A percentile compares a stretch with the other conserved stretches of the same genome.
phyloP scores from a whole-genome alignment of 2,888 invertebrate genomes.

The Drosophila borealis region DNA sequence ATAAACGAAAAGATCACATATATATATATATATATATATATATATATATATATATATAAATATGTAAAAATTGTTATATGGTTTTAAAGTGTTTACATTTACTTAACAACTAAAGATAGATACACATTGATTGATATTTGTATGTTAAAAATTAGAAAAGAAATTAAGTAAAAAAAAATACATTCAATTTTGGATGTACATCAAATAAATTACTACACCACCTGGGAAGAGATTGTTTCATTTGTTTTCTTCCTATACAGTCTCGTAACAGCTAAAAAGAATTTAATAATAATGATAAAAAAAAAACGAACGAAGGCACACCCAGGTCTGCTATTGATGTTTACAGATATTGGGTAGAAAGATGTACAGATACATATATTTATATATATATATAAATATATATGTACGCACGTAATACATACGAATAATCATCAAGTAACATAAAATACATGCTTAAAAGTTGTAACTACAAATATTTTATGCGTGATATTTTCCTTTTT shows the following conservation, averaged over 20 bases:
- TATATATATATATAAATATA: slow-evolving; percentile 3
- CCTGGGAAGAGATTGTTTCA: slow-evolving; percentile 44
- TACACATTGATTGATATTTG: slow-evolving; percentile 49
- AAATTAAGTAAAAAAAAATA: slow-evolving; percentile 56
- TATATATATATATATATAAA: slow-evolving; percentile 30
- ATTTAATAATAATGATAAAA: slow-evolving; percentile 16
- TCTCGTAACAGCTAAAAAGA: slow-evolving; percentile 42
- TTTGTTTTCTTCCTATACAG: slow-evolving; percentile 44
- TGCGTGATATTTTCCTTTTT: slow-evolving; percentile 37
- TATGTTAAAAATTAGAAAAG: slow-evolving; percentile 47
- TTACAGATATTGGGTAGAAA: slow-evolving; percentile 21
- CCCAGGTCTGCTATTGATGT: slow-evolving; percentile 31
- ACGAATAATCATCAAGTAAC: slow-evolving; percentile 44
- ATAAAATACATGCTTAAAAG: slow-evolving; percentile 57
- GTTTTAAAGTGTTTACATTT: slow-evolving; percentile 54
- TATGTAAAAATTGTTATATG: slow-evolving; percentile 44
- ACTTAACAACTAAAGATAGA: slow-evolving; percentile 51
- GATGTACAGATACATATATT: slow-evolving; percentile 39
- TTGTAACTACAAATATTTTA: slow-evolving; percentile 52
- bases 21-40: slow-evolving; percentile 21
- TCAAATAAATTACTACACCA: slow-evolving; percentile 59
- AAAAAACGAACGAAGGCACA: slow-evolving; percentile 56
- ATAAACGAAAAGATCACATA: slow-evolving; percentile 43
- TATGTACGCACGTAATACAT: slow-evolving; percentile 40
- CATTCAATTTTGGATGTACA: slow-evolving; percentile 50